Evolutionary conservation across 2,113 vertebrate species (phyloP), one percentile per base, ranked within the genome.

Genomic region (Podocnemis expansa): DNA sequence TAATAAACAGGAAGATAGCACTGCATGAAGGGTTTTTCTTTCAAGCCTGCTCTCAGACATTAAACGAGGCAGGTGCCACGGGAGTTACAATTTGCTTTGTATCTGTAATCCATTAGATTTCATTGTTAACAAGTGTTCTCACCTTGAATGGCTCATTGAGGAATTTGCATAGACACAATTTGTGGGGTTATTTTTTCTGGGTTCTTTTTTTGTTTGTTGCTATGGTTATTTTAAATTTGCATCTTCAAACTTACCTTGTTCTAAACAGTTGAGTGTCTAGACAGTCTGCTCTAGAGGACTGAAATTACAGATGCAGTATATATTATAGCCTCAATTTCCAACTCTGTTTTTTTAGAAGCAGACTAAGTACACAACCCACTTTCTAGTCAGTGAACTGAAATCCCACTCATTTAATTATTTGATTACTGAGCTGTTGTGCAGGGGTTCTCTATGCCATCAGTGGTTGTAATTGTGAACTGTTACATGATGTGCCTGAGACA

Each of bases 321-420:
- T 93, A 81, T 31, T 80, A 90, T 85, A 96, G 95, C 91, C 91
- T 94, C 95, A 75, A 95, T 94, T 95, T 80, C 56, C 47, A n/a
- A 52, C 8, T 82, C 56, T 89, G 85, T 84, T 89, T 95, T 94
- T 92, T 94, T 3, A 93, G 86, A 96, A 70, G 17, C 91, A 96
- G 92, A 78, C 45, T 84, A 95, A 96, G 76, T 85, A 91, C 82
- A 96, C 93, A 92, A 93, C 96, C 96, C 94, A 93, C 91, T 96
- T 96, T 97, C 89, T 90, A 96, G 94, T 93, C 94, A 96, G 92
- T 85, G 95, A 94, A 88, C 88, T 95, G 92, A 95, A 97, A 94
- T 96, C 89, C 95, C 91, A 55, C 78, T 93, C 95, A 93, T 96
- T 96, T 97, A 95, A 97, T 97, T 96, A 97, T 97, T 96, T 96